Conservation (phyloP, 2,113 vertebrate species). For the Cairina moschata region DNA sequence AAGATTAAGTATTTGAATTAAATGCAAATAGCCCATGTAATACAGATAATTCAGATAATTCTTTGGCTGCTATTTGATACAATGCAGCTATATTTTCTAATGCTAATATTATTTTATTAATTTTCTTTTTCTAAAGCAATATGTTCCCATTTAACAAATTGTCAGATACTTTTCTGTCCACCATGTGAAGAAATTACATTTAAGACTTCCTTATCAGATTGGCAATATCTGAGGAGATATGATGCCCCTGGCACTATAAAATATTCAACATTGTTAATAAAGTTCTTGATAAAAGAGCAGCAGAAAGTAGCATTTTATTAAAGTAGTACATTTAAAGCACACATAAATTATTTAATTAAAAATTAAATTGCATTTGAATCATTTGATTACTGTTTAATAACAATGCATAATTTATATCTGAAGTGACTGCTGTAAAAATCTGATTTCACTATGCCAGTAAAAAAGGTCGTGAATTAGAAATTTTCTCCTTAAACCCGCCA, state of each 20-base stretch:
- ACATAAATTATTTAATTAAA: constrained; percentile 4
- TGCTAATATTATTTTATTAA: neutral
- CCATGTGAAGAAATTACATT: constrained; percentile 5
- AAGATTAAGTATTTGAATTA: neutral
- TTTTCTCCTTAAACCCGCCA: neutral
- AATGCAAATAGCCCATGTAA: neutral
- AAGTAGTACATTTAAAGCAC: neutral
- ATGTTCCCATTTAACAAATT: neutral
- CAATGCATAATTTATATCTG: neutral
- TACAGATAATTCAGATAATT: neutral
- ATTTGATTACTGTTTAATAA: constrained; percentile 43
- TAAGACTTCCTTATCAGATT: neutral
- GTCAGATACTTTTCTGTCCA: neutral
- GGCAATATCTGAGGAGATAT: constrained; percentile 21
- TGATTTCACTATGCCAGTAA: neutral
- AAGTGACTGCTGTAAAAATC: neutral
- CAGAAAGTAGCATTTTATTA: constrained; percentile 37
- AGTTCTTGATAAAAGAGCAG: constrained; percentile 32
- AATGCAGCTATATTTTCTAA: neutral
- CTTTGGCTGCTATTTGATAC: neutral
- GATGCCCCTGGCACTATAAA: constrained; percentile 21
- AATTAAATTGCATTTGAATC: neutral
- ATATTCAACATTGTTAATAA: constrained; percentile 41
- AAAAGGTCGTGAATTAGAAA: neutral
- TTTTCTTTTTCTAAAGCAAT: constrained; percentile 11